These are phyloP conservation scores for Cyrtonyx montezumae DNA, from an alignment of 2,113 vertebrate genomes.

Conservation along the genomic window DNA sequence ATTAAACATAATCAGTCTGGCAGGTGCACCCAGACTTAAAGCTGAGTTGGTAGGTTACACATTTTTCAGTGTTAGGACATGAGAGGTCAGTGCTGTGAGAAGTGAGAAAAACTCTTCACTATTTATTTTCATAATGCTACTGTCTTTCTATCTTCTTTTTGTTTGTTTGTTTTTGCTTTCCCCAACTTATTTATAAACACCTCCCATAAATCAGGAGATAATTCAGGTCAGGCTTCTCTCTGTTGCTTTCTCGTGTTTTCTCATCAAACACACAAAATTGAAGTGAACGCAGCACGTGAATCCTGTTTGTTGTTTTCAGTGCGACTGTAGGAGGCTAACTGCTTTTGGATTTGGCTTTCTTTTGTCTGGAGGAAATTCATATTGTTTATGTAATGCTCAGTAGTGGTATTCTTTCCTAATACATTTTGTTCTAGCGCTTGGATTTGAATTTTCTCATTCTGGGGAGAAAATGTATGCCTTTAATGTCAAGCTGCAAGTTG, in stretches of 20 bases:
- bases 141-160: neutral
- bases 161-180: neutral
- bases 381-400: neutral
- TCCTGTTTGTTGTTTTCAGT: neutral
- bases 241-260: neutral
- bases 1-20: neutral
- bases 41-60: neutral
- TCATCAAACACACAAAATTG: neutral
- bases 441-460: neutral
- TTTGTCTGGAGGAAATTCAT: neutral
- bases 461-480: accelerated
- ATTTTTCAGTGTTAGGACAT: neutral
- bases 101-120: neutral
- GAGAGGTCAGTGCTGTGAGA: neutral
- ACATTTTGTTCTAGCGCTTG: neutral
- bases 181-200: neutral
- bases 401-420: neutral
- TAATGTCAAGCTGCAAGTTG: neutral
- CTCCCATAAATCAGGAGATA: neutral
- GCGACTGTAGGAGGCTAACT: neutral
- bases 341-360: neutral
- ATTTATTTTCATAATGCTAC: neutral
- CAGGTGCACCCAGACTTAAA: neutral
- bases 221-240: neutral
- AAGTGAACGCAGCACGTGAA: neutral